A percentile compares a stretch with the other conserved stretches of the same genome.
These are phyloP conservation scores for Trachythela sp. DNA, from an alignment of 64 coral and sea anemone species.

Conservation along the genomic window DNA sequence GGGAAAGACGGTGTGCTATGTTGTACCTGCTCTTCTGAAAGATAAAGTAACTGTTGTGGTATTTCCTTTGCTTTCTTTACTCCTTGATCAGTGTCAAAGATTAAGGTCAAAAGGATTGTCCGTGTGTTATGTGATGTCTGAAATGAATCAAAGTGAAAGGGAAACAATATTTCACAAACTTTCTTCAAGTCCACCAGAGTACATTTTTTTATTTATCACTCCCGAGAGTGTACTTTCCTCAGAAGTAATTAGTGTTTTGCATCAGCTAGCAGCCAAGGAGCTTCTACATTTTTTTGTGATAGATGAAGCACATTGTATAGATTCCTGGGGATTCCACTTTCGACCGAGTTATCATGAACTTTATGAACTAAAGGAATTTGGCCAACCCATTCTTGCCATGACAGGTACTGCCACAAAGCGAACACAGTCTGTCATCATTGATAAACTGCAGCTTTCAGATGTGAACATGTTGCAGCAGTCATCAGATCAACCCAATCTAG, in stretches of 20 bases:
- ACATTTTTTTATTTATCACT: conserved; percentile 43
- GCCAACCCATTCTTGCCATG: conserved; percentile 14
- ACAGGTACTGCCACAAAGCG: conserved; percentile 45
- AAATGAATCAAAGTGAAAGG: too few species aligned
- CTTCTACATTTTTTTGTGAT: conserved; percentile 39
- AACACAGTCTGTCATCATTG: conserved; percentile 29
- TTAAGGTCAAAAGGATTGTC: too few species aligned
- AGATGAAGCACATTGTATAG: conserved; percentile 58
- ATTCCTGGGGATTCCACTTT: conserved; percentile 49
- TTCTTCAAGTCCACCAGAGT: too few species aligned
- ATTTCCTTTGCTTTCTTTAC: too few species aligned
- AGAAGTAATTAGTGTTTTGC: neutral
- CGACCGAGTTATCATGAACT: conserved; percentile 42
- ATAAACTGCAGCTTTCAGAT: neutral
- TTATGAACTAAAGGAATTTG: neutral
- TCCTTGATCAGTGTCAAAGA: too few species aligned
- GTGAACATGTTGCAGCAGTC: conserved; percentile 22
- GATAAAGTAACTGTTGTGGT: too few species aligned
- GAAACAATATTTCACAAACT: too few species aligned
- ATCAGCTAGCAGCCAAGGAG: neutral
- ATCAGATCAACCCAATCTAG: conserved; percentile 23
- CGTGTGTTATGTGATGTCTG: too few species aligned
- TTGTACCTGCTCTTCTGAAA: too few species aligned
- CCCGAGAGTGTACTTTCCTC: conserved; percentile 35
- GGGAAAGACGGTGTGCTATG: too few species aligned